These are phyloP conservation scores for Cichlasoma orientale DNA, from an alignment of 2,797 vertebrate genomes.

Conservation along the genomic window DNA sequence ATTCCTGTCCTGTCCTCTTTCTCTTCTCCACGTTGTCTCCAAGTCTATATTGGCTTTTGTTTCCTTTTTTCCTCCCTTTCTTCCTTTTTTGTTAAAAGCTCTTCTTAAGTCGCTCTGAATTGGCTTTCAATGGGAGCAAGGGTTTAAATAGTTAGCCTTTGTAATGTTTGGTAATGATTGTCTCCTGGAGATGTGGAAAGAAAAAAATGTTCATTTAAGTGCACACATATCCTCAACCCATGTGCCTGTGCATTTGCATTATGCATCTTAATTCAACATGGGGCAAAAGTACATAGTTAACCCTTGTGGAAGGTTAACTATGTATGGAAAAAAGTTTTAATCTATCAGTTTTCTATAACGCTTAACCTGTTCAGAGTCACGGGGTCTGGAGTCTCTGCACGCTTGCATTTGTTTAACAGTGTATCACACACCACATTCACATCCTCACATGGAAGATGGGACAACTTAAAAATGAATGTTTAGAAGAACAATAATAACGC, in stretches of 20 bases:
- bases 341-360: not conserved
- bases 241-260: not conserved
- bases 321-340: not conserved
- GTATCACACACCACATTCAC: not conserved
- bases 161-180: conserved; percentile 75
- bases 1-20: conserved; percentile 58
- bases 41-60: conserved; percentile 65
- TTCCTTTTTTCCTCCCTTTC: conserved; percentile 42
- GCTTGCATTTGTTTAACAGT: not conserved
- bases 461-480: too few species aligned
- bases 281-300: not conserved
- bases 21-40: conserved; percentile 60
- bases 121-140: conserved; percentile 72
- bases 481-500: too few species aligned
- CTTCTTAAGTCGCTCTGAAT: conserved; percentile 55
- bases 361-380: not conserved
- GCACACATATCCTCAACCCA: not conserved
- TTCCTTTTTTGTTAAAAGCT: conserved; percentile 58
- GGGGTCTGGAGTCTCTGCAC: not conserved
- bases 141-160: conserved; percentile 78
- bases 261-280: not conserved
- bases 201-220: conserved; percentile 24
- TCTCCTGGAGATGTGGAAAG: conserved; percentile 58
- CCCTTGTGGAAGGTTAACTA: not conserved
- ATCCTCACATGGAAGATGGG: not conserved